These are phyloP conservation scores for Orycteropus afer DNA, from an alignment of 2,113 vertebrate genomes.

Conservation along the genomic window DNA sequence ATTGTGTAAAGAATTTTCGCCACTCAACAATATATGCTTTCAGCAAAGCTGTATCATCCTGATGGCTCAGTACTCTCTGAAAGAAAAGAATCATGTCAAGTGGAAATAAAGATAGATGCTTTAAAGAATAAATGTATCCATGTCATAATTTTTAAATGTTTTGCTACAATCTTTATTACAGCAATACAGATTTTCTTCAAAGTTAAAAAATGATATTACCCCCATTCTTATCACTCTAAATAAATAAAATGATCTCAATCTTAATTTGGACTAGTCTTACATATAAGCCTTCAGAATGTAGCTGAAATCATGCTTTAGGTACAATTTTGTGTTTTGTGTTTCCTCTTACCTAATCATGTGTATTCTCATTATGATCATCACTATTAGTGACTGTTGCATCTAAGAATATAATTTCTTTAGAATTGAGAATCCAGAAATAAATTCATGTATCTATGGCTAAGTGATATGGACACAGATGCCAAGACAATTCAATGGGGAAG, in stretches of 20 bases:
- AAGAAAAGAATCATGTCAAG: slow-evolving; percentile 18
- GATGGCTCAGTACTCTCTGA: slow-evolving; percentile 98
- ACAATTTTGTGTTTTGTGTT: background rate
- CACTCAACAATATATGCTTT: slow-evolving; percentile 99
- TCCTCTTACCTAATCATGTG: background rate
- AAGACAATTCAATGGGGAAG: background rate
- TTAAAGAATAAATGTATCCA: slow-evolving; percentile 41
- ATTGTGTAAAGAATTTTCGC: slow-evolving; percentile 94
- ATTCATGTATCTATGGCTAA: background rate
- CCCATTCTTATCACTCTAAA: background rate
- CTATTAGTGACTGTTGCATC: background rate
- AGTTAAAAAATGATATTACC: background rate
- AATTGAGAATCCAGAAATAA: background rate
- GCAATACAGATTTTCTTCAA: background rate
- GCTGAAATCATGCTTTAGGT: background rate
- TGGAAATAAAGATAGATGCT: slow-evolving; percentile 33
- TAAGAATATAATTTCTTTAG: background rate
- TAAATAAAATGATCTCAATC: too few species aligned
- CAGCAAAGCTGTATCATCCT: slow-evolving; percentile 97
- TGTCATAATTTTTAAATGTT: background rate
- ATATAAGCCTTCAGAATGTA: background rate
- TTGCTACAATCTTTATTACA: background rate
- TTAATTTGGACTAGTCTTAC: background rate
- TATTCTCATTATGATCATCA: background rate
- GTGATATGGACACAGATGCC: background rate